Evolutionary conservation across 2,797 vertebrate genomes (phyloP), one percentile per base, ranked within the genome.

Genomic region (Iguana delicatissima): DNA sequence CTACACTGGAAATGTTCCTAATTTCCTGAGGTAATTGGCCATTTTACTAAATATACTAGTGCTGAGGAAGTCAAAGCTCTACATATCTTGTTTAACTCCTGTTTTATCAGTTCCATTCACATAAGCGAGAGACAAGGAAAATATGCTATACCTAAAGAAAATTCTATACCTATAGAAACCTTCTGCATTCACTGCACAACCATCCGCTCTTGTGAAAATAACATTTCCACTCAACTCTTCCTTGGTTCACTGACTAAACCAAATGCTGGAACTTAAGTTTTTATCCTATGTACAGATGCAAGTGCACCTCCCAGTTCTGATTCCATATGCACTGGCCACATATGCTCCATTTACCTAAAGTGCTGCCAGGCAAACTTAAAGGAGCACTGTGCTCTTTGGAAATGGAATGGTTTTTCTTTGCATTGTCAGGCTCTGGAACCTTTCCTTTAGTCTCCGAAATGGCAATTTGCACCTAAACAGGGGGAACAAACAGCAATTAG

Each of bases 281-380:
- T 86, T 92, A 35, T 62, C 18, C 16, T 22, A 18, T 0, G 18
- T 42, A 46, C 22, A 74, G 14, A 1, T 50, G 35, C 3, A 80
- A 80, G 3, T 18, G 46, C 8, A 67, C 2, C 59, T 83, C 16
- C 93, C 59, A 85, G 16, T 85, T 52, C 50, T 0, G 87, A 92
- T 91, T 88, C 1, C 74, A 90, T 52, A 89, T 24, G 0, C 79
- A 89, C 85, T 89, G 93, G 88, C 64, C 85, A 94, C 80, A 92
- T 59, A 95, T 24, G 92, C 87, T 94, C 69, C 93, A 96, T 96
- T 97, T 97, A 96, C 97, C 96, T 96, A 96, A 96, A 94, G 94
- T 74, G 93, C 95, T 97, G 90, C 94, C 93, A 90, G 95, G 93
- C 92, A 94, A 93, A 94, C 94, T 92, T 74, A 96, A 96, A 94